A percentile compares a stretch with the other conserved stretches of the same genome.
Conservation (phyloP, 2,888 invertebrate genomes). For the Dichetophora obliterata region DNA sequence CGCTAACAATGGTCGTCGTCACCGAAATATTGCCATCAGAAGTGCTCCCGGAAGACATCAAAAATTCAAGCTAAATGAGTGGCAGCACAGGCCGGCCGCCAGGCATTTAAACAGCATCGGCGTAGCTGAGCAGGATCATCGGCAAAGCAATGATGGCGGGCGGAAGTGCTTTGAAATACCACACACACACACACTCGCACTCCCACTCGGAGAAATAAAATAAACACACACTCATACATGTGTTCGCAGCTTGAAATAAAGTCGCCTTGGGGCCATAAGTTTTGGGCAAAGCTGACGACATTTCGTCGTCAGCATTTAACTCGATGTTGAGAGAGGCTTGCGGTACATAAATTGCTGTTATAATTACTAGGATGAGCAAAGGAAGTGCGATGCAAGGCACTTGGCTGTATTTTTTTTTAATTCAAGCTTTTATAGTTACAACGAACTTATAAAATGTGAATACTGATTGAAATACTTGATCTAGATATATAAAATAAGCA, state of each 20-base stretch:
- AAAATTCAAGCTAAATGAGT: neutral
- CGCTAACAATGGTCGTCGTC: too few relatives aligned
- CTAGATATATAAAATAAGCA: too few relatives aligned
- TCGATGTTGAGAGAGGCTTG: neutral
- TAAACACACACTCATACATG: neutral
- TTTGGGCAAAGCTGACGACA: neutral
- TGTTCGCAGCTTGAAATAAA: neutral
- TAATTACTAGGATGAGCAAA: too few relatives aligned
- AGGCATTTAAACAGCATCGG: neutral
- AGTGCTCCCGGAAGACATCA: neutral
- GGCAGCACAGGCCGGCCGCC: neutral
- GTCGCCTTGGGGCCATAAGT: neutral
- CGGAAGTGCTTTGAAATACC: neutral
- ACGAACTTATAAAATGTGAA: too few relatives aligned
- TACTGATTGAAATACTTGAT: too few relatives aligned
- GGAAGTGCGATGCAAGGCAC: too few relatives aligned
- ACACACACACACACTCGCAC: neutral
- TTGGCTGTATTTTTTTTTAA: too few relatives aligned
- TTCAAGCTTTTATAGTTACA: too few relatives aligned
- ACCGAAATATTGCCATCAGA: neutral
- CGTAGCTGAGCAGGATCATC: neutral
- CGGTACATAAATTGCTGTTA: too few relatives aligned
- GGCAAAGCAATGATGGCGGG: too few relatives aligned
- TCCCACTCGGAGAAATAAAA: neutral
- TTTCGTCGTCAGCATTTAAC: neutral